Evolutionary conservation across 1,140 invertebrate genomes (phyloP).

Genomic region (Adelges cooleyi): DNA sequence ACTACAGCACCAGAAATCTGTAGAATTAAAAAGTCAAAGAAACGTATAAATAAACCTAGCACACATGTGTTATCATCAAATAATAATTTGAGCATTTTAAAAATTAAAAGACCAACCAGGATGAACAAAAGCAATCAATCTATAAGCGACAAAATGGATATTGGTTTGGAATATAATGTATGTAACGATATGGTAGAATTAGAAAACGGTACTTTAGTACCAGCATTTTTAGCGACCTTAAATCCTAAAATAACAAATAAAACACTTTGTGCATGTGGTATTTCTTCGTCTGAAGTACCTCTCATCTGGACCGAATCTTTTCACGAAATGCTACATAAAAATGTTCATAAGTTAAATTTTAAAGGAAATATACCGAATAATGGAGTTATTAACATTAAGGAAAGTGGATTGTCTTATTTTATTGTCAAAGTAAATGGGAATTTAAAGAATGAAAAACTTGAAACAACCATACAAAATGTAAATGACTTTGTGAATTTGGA

Average conservation of each 20-base stretch:
- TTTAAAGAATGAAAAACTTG: background rate
- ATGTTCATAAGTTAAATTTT: slow-evolving; percentile 10
- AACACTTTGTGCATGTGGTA: slow-evolving; percentile 13
- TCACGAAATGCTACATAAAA: slow-evolving; percentile 2
- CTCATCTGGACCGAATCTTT: background rate
- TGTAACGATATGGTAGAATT: slow-evolving; percentile 10
- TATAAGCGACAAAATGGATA: background rate
- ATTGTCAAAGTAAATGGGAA: background rate
- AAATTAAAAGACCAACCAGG: no score
- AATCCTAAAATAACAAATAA: background rate
- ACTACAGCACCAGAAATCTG: no score
- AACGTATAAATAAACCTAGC: no score
- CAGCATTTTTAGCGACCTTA: slow-evolving; percentile 5
- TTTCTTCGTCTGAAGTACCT: background rate
- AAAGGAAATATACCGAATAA: background rate
- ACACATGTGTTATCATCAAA: no score
- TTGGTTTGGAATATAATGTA: slow-evolving; percentile 15
- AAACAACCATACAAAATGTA: background rate
- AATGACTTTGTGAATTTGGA: slow-evolving; percentile 1
- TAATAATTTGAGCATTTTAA: no score
- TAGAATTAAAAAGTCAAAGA: no score
- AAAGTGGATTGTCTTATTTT: background rate
- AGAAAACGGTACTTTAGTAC: background rate
- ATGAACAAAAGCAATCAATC: background rate
- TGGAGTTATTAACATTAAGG: background rate